phyloP scores from a whole-genome alignment of 2,113 vertebrate genomes.

The Laticauda laticaudata region DNA sequence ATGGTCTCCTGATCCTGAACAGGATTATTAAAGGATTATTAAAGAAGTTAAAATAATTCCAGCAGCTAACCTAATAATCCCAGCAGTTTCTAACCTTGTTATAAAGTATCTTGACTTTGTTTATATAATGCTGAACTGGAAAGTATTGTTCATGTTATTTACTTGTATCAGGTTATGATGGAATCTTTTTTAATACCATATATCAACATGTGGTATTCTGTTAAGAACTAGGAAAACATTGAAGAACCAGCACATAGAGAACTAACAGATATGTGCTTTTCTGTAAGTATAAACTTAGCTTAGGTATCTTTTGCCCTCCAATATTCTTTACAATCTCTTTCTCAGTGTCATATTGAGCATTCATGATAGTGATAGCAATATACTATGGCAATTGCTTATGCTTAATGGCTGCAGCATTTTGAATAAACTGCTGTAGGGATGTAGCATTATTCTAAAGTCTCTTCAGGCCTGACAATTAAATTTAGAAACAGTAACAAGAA shows the following conservation, averaged over 20 bases:
- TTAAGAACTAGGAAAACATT: background rate
- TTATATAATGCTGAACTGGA: background rate
- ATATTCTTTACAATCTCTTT: background rate
- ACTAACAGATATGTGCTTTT: background rate
- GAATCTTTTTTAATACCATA: background rate
- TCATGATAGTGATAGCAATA: background rate
- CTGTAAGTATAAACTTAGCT: background rate
- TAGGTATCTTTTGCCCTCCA: background rate
- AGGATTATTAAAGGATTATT: background rate
- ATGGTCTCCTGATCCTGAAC: background rate
- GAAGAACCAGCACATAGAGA: background rate
- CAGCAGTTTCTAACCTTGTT: background rate
- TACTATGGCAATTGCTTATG: background rate
- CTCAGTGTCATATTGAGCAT: background rate
- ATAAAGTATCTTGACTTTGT: background rate
- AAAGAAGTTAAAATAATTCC: background rate
- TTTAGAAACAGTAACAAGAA: background rate
- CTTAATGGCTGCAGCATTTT: background rate
- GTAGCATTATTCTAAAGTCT: background rate
- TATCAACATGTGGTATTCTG: background rate
- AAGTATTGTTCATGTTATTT: background rate
- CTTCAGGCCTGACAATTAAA: background rate
- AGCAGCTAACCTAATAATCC: background rate
- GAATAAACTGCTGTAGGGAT: background rate
- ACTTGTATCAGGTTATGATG: background rate